Evolutionary conservation across 2,113 vertebrate species (phyloP).

Genomic region (Spizaetus ornatus): DNA sequence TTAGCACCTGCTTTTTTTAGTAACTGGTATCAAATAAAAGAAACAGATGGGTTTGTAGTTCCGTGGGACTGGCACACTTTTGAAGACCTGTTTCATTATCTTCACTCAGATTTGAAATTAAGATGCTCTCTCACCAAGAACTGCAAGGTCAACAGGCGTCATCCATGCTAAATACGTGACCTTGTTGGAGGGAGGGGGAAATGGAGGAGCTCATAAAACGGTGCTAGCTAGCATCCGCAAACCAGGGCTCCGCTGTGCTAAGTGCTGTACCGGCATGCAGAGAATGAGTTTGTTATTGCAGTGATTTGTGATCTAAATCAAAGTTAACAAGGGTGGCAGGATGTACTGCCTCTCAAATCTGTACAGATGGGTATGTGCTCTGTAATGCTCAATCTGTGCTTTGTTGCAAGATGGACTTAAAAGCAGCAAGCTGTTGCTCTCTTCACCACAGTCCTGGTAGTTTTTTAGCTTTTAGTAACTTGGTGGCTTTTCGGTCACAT

Average conservation of each 20-base stretch:
- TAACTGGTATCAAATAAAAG: not conserved
- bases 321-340: not conserved
- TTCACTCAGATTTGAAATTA: not conserved
- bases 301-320: not conserved
- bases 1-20: slow-evolving; percentile 3
- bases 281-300: not conserved
- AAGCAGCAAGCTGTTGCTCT: not conserved
- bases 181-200: not conserved
- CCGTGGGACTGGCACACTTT: not conserved
- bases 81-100: not conserved
- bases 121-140: not conserved
- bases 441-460: not conserved
- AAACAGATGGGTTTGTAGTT: slow-evolving; percentile 40
- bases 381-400: not conserved
- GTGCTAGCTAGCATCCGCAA: accelerated
- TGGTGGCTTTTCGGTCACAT: not conserved
- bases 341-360: not conserved
- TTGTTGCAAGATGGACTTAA: not conserved
- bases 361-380: not conserved
- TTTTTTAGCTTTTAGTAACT: not conserved
- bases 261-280: accelerated
- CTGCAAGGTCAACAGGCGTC: not conserved
- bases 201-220: not conserved
- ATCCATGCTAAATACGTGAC: not conserved
- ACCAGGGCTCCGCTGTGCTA: not conserved